Base-by-base conservation (phyloP, 2,888 invertebrate genomes). In the Eupithecia vulgata region DNA sequence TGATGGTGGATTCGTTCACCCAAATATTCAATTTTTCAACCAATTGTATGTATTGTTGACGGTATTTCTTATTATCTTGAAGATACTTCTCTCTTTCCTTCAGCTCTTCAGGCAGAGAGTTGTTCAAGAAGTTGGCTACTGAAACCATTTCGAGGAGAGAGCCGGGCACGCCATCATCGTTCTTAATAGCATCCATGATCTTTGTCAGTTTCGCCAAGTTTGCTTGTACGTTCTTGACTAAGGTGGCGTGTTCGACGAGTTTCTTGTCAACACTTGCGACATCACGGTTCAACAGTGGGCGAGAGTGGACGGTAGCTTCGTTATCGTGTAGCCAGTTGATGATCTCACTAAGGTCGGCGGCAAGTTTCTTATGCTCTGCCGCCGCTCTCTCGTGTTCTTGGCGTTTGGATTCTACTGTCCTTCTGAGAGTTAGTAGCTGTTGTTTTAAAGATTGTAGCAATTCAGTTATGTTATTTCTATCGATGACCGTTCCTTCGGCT, bases 311-410 rank as follows among this genome's bases (percentile, higher is more conserved):
- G 0, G 95, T 95, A 0, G 96, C 96, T 91, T 98, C 98, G 80
- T 97, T 97, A 59, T 96, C 96, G 80, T 98, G 97, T 62, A 98
- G 92, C 96, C 97, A 97, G 85, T 98, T 97, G 15, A 98, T 94
- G 34, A 97, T 97, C 69, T 96, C 96, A 52, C 97, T 97, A n/a
- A 98, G 88, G 86, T 98, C 98, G 42, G 96, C 95, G 0, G 97
- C 96, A 70, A 98, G 93, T 91, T 98, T 97, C 82, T 96, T 96
- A 87, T 98, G 98, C 84, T 98, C 98, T 34, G 98, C 98, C 8
- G 97, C 97, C 0, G 98, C 97, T 68, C 96, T 95, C 87, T 98
- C 98, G 84, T 98, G 98, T 83, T 98, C 97, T 86, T 98, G 97
- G 48, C 97, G 95, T 85, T 98, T 97, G 48, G 96, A 96, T 85